Conservation (phyloP, 2,113 vertebrate species). For the Tragelaphus strepsiceros region DNA sequence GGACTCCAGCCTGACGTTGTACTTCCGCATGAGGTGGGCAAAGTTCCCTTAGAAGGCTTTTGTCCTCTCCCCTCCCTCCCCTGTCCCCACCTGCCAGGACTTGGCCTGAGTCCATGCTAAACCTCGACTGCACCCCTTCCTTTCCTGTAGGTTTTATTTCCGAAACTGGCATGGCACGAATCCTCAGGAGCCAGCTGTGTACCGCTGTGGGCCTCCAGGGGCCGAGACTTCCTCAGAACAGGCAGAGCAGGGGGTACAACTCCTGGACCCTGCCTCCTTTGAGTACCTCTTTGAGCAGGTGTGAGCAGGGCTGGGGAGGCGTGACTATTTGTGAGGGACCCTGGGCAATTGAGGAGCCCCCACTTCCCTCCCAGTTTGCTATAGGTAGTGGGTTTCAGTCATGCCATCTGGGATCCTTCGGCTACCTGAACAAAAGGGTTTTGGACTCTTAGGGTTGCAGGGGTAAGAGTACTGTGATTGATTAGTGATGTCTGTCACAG, state of each 20-base stretch:
- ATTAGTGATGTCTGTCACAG: slow-evolving; percentile 24
- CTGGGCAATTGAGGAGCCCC: not conserved
- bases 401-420: not conserved
- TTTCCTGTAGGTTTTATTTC: slow-evolving; percentile 88
- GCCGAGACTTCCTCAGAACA: slow-evolving; percentile 17
- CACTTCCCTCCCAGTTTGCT: not conserved
- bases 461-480: not conserved
- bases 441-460: not conserved
- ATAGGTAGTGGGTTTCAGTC: not conserved
- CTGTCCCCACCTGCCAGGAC: not conserved
- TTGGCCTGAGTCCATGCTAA: not conserved
- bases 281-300: slow-evolving; percentile 95
- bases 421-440: not conserved
- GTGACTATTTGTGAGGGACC: not conserved
- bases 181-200: slow-evolving; percentile 81
- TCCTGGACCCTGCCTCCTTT: slow-evolving; percentile 88
- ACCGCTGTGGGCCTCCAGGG: slow-evolving; percentile 76
- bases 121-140: rapidly evolving
- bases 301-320: not conserved
- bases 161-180: slow-evolving; percentile 91
- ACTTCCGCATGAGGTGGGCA: slow-evolving; percentile 92
- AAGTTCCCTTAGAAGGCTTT: not conserved
- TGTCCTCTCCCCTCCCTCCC: not conserved
- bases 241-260: slow-evolving; percentile 72
- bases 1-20: slow-evolving; percentile 74